These are phyloP conservation scores for Erynnis tages DNA, from an alignment of 2,888 invertebrate genomes.

Conservation along the genomic window DNA sequence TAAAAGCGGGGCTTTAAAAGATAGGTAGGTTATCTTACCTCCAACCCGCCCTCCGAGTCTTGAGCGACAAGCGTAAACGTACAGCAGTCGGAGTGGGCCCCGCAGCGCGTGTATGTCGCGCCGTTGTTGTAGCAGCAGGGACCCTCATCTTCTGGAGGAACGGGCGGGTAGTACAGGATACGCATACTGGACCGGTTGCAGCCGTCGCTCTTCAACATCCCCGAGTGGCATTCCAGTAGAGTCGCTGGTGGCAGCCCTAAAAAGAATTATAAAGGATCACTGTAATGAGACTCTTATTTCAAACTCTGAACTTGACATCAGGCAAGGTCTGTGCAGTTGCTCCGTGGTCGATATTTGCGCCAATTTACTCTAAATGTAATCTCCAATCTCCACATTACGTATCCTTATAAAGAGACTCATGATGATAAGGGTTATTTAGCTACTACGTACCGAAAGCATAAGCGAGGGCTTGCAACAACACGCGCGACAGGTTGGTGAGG, in stretches of 20 bases:
- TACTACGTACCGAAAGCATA: slow-evolving; percentile 75
- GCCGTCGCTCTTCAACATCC: slow-evolving; percentile 83
- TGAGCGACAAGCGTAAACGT: slow-evolving; percentile 88
- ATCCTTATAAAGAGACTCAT: slow-evolving; percentile 36
- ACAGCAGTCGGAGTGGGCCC: slow-evolving; percentile 88
- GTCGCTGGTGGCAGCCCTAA: slow-evolving; percentile 82
- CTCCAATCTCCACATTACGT: no score
- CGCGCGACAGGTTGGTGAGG: slow-evolving; percentile 84
- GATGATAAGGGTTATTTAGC: background rate
- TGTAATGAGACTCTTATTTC: no score
- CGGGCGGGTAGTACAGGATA: slow-evolving; percentile 87
- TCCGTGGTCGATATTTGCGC: no score
- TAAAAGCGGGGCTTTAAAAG: no score
- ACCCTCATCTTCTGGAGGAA: slow-evolving; percentile 82
- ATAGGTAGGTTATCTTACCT: slow-evolving; percentile 60
- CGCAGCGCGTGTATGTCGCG: slow-evolving; percentile 82
- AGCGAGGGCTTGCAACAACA: slow-evolving; percentile 83
- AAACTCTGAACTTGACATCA: no score
- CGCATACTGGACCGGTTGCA: slow-evolving; percentile 85
- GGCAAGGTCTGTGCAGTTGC: no score
- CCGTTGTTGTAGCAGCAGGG: slow-evolving; percentile 60
- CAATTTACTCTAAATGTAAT: no score
- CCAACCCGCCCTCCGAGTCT: slow-evolving; percentile 89
- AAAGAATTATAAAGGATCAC: background rate
- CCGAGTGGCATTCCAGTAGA: slow-evolving; percentile 84